Evolutionary conservation across 2,113 vertebrate species (phyloP).

Genomic region (Trichechus manatus): DNA sequence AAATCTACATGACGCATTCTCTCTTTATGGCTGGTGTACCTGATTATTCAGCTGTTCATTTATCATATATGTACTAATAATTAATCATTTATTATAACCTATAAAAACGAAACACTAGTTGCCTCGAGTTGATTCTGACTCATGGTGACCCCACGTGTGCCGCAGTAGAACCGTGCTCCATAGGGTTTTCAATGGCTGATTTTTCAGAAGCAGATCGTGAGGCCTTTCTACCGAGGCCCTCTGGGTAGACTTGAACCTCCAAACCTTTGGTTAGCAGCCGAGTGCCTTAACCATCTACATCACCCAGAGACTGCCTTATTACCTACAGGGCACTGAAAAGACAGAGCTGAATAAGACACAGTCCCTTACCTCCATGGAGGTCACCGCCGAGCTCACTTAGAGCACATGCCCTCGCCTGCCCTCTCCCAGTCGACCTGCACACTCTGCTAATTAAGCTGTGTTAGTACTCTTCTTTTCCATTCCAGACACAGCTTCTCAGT

Average conservation of each 20-base stretch:
- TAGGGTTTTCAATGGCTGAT: background rate
- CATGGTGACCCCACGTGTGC: background rate
- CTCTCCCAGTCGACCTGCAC: rapidly evolving
- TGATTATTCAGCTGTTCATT: background rate
- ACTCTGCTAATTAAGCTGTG: rapidly evolving
- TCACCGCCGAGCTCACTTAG: background rate
- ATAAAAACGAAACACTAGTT: background rate
- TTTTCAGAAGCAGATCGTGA: background rate
- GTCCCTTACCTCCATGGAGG: background rate
- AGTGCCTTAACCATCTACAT: background rate
- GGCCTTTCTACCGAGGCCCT: background rate
- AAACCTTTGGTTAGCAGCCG: background rate
- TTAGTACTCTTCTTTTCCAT: background rate
- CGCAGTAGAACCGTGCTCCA: background rate
- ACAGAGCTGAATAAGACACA: background rate
- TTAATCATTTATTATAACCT: background rate
- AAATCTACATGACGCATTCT: background rate
- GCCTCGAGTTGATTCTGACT: background rate
- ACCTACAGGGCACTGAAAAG: background rate
- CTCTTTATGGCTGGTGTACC: background rate
- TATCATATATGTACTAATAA: background rate
- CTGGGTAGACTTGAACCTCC: background rate
- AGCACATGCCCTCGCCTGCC: background rate
- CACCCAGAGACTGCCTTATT: background rate
- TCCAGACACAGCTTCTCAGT: background rate